Base-by-base conservation (phyloP, 35 echinoderm and acorn worm genomes). In the Heliocidaris erythrogramma region DNA sequence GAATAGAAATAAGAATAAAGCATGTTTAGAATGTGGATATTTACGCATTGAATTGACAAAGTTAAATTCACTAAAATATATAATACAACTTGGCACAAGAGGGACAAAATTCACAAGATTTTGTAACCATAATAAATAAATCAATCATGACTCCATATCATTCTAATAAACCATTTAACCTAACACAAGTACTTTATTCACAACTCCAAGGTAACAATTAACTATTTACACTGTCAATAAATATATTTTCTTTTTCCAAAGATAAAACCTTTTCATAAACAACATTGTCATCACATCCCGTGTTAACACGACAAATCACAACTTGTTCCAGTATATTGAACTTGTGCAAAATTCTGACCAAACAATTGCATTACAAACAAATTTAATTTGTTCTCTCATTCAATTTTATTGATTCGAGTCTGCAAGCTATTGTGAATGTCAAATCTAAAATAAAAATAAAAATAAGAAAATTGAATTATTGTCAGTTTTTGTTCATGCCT, bases 101-200 rank as follows among this genome's bases (percentile, higher is more conserved):
- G n/a, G 65, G 17, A 78, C 27, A 78, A 78, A 78, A n/a, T 78
- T 78, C 65, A 78, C 65, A 78, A 78, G 27, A 78, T 78, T 71
- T 78, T 17, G 65, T 78, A 78, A 78, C 65, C 65, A 78, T 78
- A 78, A 78, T 78, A 78, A 78, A 78, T 78, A 78, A 78, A 78
- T 78, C 65, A 78, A 78, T 24, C n/a, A 27, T 78, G 65, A 78
- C 65, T 78, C 65, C 65, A 78, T 78, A 78, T 27, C 65, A 78
- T 78, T 78, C 65, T 78, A 78, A 78, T 78, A 78, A 78, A 78
- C 65, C 18, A 27, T 18, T 78, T 78, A 0, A n/a, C 65, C 65
- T 78, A 78, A 7, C 65, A 78, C 65, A 78, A 78, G 65, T 78
- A 78, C 65, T 78, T 78, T n/a, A 78, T 78, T 78, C 65, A 78